Evolutionary conservation across 2,888 invertebrate species (phyloP).

Genomic region (Alloscopus bannaensis): DNA sequence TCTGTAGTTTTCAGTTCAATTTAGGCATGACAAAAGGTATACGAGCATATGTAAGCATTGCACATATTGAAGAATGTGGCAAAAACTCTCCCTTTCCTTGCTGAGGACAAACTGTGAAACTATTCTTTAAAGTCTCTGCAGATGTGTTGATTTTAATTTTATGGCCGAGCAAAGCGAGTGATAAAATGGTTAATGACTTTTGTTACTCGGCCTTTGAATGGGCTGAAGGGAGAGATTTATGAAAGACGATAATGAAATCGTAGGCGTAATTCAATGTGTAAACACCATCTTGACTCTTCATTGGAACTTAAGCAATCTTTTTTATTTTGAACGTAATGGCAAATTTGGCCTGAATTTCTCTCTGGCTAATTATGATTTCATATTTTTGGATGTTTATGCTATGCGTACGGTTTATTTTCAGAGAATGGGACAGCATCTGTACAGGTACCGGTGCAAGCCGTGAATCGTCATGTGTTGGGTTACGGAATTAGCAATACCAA

Average conservation of each 20-base stretch:
- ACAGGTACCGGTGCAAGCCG: slow-evolving; percentile 70
- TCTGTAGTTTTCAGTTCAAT: no score
- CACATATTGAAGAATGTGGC: no score
- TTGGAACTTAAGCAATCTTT: neutral
- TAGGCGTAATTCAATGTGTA: neutral
- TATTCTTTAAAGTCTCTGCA: no score
- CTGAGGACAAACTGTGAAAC: no score
- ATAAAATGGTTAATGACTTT: slow-evolving; percentile 26
- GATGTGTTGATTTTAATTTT: no score
- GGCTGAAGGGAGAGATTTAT: neutral
- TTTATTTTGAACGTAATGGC: slow-evolving; percentile 29
- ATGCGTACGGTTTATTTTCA: slow-evolving; percentile 21
- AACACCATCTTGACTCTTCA: no score
- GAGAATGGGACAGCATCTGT: slow-evolving; percentile 64
- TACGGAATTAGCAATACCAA: slow-evolving; percentile 51
- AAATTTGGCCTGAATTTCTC: slow-evolving; percentile 30
- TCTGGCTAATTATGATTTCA: slow-evolving; percentile 21
- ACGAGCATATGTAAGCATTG: no score
- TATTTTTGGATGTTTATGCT: slow-evolving; percentile 24
- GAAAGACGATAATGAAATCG: neutral
- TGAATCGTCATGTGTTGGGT: slow-evolving; percentile 69
- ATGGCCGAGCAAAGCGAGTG: slow-evolving; percentile 1
- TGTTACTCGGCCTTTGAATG: neutral
- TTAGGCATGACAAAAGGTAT: neutral
- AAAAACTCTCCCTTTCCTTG: slow-evolving; percentile 10